Evolutionary conservation across 2,797 vertebrate genomes (phyloP).

Genomic region (Danio kyathit): DNA sequence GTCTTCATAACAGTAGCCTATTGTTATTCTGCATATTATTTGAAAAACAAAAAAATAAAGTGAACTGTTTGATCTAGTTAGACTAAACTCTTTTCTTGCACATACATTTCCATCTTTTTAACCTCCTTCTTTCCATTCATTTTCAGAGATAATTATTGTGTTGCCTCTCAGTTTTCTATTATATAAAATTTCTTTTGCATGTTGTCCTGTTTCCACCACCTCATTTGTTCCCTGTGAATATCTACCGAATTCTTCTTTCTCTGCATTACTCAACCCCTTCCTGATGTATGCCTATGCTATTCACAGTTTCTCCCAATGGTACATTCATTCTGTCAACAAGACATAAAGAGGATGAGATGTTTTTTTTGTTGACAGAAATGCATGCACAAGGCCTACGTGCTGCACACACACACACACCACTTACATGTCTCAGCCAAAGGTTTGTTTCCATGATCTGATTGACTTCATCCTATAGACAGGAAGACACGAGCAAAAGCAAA

Average conservation of each 20-base stretch:
- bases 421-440: slow-evolving; percentile 94
- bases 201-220: background rate
- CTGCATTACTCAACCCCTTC: background rate
- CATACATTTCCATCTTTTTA: slow-evolving; percentile 18
- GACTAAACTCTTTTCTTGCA: slow-evolving; percentile 2
- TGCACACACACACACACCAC: slow-evolving; percentile 62
- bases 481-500: background rate
- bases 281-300: background rate
- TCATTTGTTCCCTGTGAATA: background rate
- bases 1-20: background rate
- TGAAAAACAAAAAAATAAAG: background rate
- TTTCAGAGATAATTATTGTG: slow-evolving; percentile 1
- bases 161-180: background rate
- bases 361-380: background rate
- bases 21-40: slow-evolving; percentile 12
- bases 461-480: slow-evolving; percentile 89
- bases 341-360: background rate
- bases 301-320: background rate
- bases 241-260: background rate
- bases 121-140: background rate
- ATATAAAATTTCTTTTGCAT: background rate
- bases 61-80: background rate
- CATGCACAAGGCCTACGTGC: background rate
- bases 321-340: background rate
- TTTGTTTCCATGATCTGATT: slow-evolving; percentile 99